Evolutionary conservation across 1,140 invertebrate genomes (phyloP), one percentile per base, ranked within the genome.

Genomic region (Trichogramma pretiosum): DNA sequence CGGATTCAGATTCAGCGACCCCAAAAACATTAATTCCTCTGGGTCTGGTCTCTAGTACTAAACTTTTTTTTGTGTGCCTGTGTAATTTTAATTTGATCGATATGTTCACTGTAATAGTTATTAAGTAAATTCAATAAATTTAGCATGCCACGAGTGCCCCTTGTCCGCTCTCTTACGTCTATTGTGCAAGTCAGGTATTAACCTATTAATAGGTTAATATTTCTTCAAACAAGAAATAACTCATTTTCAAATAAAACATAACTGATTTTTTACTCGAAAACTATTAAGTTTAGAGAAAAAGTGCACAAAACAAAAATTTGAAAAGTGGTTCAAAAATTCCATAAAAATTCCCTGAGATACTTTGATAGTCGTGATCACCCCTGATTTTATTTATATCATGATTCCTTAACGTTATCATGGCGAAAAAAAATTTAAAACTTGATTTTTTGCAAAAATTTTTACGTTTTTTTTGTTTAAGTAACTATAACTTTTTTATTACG

Each of bases 391-490:
- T 38, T 38, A 23, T 38, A 38, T 36, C 17, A 36, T 36, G 17
- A 16, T 36, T 19, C 17, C 35, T 36, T 36, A 5, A 36, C 35
- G 5, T 16, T 36, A 36, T 18, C 14, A 18, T 36, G 17, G 17
- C 35, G 7, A 36, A 36, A n/a, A n/a, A 36, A 36, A 36, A 36
- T 18, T 5, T 16, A 16, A 36, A 36, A 18, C 21, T 36, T 19
- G 35, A 18, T 36, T 36, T 36, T 36, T 36, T 36, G 35, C 3
- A 36, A 36, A 36, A 36, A 36, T 36, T 53, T 8, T 48, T 43
- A 32, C 7, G 3, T 19, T 36, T 36, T 36, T 36, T 19, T 36
- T 36, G n/a, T 36, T 36, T 36, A 36, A 36, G 17, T 36, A 18
- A 18, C 14, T 17, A 36, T 36, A 19, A 36, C 35, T 36, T 36